phyloP scores from a whole-genome alignment of 2,888 invertebrate genomes.

The Mylabris sibirica region DNA sequence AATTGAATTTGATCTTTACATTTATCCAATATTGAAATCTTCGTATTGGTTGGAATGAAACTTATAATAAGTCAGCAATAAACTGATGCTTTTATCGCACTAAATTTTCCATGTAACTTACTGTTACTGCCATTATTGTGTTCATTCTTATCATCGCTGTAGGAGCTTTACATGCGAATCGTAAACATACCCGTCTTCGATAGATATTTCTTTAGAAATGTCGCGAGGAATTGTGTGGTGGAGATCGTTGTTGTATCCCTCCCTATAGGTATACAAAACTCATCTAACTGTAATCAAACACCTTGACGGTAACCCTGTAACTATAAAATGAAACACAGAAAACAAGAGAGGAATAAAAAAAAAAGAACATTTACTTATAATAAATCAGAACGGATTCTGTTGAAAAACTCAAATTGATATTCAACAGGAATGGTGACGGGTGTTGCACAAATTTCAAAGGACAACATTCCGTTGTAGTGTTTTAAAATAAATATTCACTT shows the following conservation, averaged over 20 bases:
- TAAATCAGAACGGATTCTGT: slow-evolving; percentile 18
- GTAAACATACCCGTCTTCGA: slow-evolving; percentile 16
- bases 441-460: slow-evolving; percentile 50
- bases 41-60: slow-evolving; percentile 13
- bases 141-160: slow-evolving; percentile 17
- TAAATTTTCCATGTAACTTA: slow-evolving; percentile 18
- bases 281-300: slow-evolving; percentile 19
- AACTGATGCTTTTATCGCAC: slow-evolving; percentile 17
- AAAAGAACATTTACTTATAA: neutral
- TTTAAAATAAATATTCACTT: slow-evolving; percentile 49
- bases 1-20: slow-evolving; percentile 6
- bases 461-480: slow-evolving; percentile 48
- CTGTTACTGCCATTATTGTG: slow-evolving; percentile 19
- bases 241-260: neutral
- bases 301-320: neutral
- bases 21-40: slow-evolving; percentile 1
- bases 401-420: slow-evolving; percentile 39
- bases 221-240: slow-evolving; percentile 14
- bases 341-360: too few species aligned
- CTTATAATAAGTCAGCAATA: slow-evolving; percentile 18
- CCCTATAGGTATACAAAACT: neutral
- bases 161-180: slow-evolving; percentile 19
- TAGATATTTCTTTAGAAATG: slow-evolving; percentile 18
- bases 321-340: neutral
- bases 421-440: slow-evolving; percentile 17